A percentile compares a stretch with the other conserved stretches of the same genome.
phyloP scores from a whole-genome alignment of 2,888 invertebrate species.

The Philonicus albiceps region DNA sequence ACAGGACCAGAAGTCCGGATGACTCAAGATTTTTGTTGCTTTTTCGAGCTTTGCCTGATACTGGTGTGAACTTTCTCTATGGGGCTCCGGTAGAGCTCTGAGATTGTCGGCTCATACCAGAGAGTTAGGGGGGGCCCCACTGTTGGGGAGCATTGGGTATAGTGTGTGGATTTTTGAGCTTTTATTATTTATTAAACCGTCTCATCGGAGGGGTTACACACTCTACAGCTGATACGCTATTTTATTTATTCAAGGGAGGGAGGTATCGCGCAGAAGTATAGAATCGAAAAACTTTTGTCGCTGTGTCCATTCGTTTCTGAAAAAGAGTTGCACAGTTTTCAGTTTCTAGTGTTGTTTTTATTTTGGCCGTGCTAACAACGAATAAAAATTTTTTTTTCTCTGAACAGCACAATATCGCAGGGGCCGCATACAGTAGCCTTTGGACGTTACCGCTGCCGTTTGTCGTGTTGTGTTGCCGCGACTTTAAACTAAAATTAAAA shows the following conservation, averaged over 20 bases:
- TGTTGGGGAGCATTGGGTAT: neutral
- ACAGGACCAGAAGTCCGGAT: slow-evolving; percentile 2
- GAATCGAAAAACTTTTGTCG: neutral
- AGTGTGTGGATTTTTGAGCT: neutral
- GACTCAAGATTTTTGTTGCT: neutral
- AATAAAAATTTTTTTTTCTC: neutral
- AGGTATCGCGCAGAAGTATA: slow-evolving; percentile 6
- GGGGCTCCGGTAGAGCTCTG: neutral
- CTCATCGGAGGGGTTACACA: neutral
- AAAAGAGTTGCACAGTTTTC: slow-evolving; percentile 3
- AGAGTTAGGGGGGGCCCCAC: neutral
- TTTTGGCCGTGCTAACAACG: slow-evolving; percentile 26
- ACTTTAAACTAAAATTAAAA: neutral
- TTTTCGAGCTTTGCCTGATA: neutral
- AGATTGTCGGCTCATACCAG: neutral
- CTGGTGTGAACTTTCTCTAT: neutral
- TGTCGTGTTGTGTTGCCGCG: slow-evolving; percentile 26
- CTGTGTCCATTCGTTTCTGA: neutral
- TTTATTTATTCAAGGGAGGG: slow-evolving; percentile 3
- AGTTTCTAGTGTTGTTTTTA: slow-evolving; percentile 32
- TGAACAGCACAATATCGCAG: neutral
- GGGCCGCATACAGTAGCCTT: slow-evolving; percentile 33
- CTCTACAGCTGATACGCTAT: slow-evolving; percentile 14
- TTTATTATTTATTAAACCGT: neutral
- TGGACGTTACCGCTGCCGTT: slow-evolving; percentile 25